phyloP scores from a whole-genome alignment of 2,888 invertebrate genomes.

The Dryococelus australis region DNA sequence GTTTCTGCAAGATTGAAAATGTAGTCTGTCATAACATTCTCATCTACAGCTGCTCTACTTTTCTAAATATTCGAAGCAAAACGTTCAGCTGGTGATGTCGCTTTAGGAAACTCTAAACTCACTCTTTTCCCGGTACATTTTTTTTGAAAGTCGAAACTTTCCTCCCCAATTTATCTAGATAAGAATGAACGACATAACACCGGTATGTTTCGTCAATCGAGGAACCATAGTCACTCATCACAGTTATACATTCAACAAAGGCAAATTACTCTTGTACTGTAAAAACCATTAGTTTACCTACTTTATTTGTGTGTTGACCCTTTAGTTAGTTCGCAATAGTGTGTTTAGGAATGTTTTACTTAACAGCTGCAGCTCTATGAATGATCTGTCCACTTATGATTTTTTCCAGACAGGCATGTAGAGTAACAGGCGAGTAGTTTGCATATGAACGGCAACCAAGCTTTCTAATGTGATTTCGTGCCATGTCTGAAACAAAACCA shows the following conservation, averaged over 20 bases:
- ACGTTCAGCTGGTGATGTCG: not conserved
- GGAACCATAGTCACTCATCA: conserved; percentile 26
- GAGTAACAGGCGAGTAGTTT: too few species aligned
- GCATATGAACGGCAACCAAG: not conserved
- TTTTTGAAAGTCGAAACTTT: not conserved
- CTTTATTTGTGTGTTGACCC: conserved; percentile 8
- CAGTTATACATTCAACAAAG: not conserved
- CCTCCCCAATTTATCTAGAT: not conserved
- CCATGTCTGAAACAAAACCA: not conserved
- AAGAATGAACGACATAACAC: not conserved
- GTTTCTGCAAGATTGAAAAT: not conserved
- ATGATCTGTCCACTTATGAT: too few species aligned
- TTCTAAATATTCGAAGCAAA: not conserved
- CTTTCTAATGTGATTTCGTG: too few species aligned
- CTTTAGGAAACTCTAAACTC: not conserved
- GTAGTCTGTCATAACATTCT: not conserved
- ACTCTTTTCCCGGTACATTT: not conserved
- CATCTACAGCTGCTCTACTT: not conserved
- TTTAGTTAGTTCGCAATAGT: not conserved
- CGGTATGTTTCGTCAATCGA: not conserved
- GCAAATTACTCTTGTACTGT: not conserved
- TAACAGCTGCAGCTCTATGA: too few species aligned
- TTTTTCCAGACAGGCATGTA: not conserved
- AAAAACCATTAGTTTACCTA: conserved; percentile 20
- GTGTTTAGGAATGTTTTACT: conserved; percentile 13